Conservation (phyloP, 2,113 vertebrate genomes). For the Butorides virescens region DNA sequence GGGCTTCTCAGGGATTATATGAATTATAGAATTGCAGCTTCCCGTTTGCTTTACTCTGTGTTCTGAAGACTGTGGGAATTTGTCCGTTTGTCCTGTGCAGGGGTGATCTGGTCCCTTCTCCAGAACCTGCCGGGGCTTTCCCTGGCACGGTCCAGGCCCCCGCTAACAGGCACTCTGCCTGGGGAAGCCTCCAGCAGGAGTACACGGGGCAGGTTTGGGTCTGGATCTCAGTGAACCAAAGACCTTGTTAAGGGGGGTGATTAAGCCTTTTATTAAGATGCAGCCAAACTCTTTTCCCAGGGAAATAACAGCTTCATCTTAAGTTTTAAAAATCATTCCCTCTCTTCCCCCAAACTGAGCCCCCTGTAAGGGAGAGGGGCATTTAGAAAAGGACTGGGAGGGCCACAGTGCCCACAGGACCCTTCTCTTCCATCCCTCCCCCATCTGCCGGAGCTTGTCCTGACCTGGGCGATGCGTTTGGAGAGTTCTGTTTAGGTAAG, state of each 20-base stretch:
- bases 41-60: constrained; percentile 66
- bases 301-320: constrained; percentile 72
- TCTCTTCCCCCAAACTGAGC: constrained; percentile 50
- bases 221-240: constrained; percentile 60
- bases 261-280: constrained; percentile 70
- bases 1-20: constrained; percentile 79
- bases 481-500: constrained; percentile 77
- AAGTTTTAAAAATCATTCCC: constrained; percentile 64
- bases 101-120: constrained; percentile 47
- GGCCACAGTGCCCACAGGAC: neutral
- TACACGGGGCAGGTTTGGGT: constrained; percentile 52
- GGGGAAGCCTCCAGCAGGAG: constrained; percentile 4
- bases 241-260: constrained; percentile 60
- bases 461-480: constrained; percentile 63
- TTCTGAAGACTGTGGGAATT: constrained; percentile 52
- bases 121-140: constrained; percentile 41
- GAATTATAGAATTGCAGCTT: constrained; percentile 76
- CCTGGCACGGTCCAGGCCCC: neutral
- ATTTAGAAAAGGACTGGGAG: constrained; percentile 27
- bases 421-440: neutral
- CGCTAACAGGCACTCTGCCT: neutral
- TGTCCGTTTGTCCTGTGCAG: constrained; percentile 12
- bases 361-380: constrained; percentile 30
- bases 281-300: constrained; percentile 70
- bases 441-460: neutral